Conservation (phyloP, 2,888 invertebrate species). For the Pocota personata region DNA sequence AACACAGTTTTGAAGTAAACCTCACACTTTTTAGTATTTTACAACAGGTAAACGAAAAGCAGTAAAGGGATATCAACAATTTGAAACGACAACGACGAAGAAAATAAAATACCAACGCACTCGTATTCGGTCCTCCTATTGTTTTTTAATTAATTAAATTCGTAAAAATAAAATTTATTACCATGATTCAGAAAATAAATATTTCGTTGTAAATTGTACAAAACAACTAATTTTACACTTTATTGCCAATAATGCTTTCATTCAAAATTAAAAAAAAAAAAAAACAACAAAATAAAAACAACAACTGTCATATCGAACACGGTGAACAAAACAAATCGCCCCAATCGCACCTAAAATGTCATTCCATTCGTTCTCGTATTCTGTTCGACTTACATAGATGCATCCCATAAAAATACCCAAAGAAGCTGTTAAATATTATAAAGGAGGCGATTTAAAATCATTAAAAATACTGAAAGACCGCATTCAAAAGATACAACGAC, state of each 20-base stretch:
- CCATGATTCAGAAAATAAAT: too few species aligned
- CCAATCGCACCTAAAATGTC: conserved; percentile 52
- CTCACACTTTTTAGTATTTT: too few species aligned
- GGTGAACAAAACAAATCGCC: conserved; percentile 44
- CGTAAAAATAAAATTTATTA: too few species aligned
- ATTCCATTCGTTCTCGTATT: conserved; percentile 7
- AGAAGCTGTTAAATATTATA: conserved; percentile 73
- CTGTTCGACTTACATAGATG: conserved; percentile 28
- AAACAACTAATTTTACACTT: conserved; percentile 1
- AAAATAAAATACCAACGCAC: too few species aligned
- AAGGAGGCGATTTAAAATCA: conserved; percentile 83
- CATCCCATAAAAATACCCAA: conserved; percentile 47
- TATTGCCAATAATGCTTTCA: not conserved
- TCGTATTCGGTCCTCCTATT: too few species aligned
- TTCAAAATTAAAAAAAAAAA: not conserved
- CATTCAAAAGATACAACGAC: conserved; percentile 71
- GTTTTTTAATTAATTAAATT: too few species aligned
- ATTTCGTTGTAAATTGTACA: not conserved
- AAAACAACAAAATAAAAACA: conserved; percentile 4
- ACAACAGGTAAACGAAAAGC: too few species aligned
- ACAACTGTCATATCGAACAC: conserved; percentile 57
- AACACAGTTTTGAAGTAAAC: too few species aligned
- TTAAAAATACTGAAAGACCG: conserved; percentile 80
- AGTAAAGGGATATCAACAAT: too few species aligned
- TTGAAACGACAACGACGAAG: too few species aligned